Base-by-base conservation (phyloP, 1,140 invertebrate genomes). In the Sipha flava region DNA sequence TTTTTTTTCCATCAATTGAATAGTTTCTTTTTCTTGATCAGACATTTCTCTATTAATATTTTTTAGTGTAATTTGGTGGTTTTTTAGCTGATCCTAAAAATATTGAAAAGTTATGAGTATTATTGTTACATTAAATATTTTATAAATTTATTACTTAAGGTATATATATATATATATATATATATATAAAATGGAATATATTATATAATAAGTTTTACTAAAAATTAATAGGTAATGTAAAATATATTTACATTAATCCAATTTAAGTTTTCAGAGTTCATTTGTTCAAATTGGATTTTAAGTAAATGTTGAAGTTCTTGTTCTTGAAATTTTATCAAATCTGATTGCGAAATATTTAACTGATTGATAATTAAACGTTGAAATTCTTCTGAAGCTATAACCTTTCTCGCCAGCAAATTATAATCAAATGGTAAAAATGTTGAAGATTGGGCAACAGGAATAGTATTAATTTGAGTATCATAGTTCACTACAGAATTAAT, bases 211-310 rank as follows among this genome's bases (percentile, higher is more conserved):
- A n/a, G n/a, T n/a, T n/a, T n/a, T n/a, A n/a, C n/a, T n/a, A n/a
- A n/a, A n/a, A n/a, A 14, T 9, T 47, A 23, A 16, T 14, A 72
- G 47, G 21, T 49, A 45, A 62, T 1, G 31, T n/a, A 64, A 64
- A 2, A 66, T 18, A 43, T 54, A 75, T 40, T 57, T 59, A 77
- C 73, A 77, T 77, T 59, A n/a, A 77, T 77, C 73, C 73, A 77
- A 57, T 57, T 77, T 43, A 77, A 77, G 34, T 77, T 77, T 18
- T 77, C 73, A 9, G 73, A 43, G n/a, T 77, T 77, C 23, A 77
- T 57, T n/a, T 77, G 37, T 57, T 77, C n/a, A 47, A 77, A 26
- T 57, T 77, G 73, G 21, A n/a, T 59, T 59, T 57, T 59, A 29
- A 77, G 26, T 1, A 37, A 26, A n/a, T 77, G 12, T 40, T 77